Base-by-base conservation (phyloP, 2,888 invertebrate species). In the Alcis repandata region DNA sequence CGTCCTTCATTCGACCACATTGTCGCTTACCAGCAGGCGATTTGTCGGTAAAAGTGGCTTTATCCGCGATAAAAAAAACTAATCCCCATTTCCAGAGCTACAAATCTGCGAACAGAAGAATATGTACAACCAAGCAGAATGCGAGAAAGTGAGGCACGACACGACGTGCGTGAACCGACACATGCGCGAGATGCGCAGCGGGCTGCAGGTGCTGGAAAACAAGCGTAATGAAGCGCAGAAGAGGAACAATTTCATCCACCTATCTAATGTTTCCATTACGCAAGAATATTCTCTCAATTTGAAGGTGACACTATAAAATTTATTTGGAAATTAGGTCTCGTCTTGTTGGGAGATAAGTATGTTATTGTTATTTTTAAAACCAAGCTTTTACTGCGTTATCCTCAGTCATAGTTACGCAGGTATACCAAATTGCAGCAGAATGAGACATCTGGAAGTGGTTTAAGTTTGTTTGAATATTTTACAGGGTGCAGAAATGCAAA, bases 101-200 rank as follows among this genome's bases (percentile, higher is more conserved):
- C 92, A 93, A 77, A 92, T 97, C 59, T 95, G 97, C 84, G 96
- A 96, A 46, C 96, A 97, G 75, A 97, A 97, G 79, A 95, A 95
- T 54, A 87, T 96, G 74, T 96, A 96, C 76, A 92, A 96, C 32
- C 95, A 95, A 69, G 94, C 94, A 61, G 95, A 96, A 48, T 85
- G 96, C 6, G 95, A 95, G 22, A 86, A 90, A 9, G 93, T 95
- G 13, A 82, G 86, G 22, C 91, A 87, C 27, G 95, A 95, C 72
- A 94, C 95, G 13, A 89, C 84, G 1, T 94, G 94, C 43, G 94
- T 96, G 1, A 90, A 93, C 0, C 94, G 95, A 7, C 91, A 92
- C 10, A 94, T 97, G 68, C 94, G 95, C 41, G 90, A 91, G 19
- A 86, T 95, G 70, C 94, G 95, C 54, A 95, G 95, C 0, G 94